Base-by-base conservation (phyloP, 2,797 vertebrate species). In the Molothrus ater region DNA sequence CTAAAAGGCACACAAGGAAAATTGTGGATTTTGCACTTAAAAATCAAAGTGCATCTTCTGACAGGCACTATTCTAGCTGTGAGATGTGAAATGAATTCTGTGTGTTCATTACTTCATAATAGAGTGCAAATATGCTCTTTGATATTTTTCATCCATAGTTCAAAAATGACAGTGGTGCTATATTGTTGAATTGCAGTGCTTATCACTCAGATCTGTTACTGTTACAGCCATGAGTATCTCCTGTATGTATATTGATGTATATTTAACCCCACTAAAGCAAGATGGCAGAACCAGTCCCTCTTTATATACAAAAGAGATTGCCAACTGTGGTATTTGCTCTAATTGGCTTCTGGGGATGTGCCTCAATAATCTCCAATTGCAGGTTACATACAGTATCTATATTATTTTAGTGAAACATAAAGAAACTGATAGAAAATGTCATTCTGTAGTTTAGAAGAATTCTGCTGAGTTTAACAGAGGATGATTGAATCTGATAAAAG, bases 91-190 rank as follows among this genome's bases (percentile, higher is more conserved):
- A 91, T 40, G 3, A 84, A 86, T 73, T 80, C 21, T 72, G 1
- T 89, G 17, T 40, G 50, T 72, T 96, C 42, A 32, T 86, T 81
- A 79, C 40, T 88, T 86, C 34, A 24, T 65, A 85, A 82, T 2
- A 73, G 42, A 90, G 81, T 92, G 83, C 32, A 94, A 93, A 92
- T 84, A 86, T 9, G 10, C 13, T 80, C 45, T 83, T 75, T 76
- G 56, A 64, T 81, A 45, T 69, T 96, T 95, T 95, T 92, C 43
- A 88, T 32, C 29, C 36, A 47, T 48, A 91, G 66, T 71, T 96
- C 60, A 93, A 64, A 89, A 59, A 45, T 63, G 5, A 31, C 36
- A 73, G 29, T 11, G 25, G 63, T 64, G 34, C 22, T 73, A 11
- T 38, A 64, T 32, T n/a, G 28, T 54, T 83, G 74, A 93, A 79